Conservation (phyloP, 2,113 vertebrate genomes). For the Bos taurus region ARS-UCD2.0 NC_037352.1:35424001-35424500, state of each 20-base stretch:
- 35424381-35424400: not conserved
- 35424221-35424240: not conserved
- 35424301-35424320: not conserved
- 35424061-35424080: not conserved
- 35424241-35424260: not conserved
- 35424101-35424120: not conserved
- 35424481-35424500: slow-evolving; percentile 26
- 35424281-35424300: not conserved
- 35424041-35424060: not conserved
- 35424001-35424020: accelerated
- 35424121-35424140: not conserved
- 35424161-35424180: not conserved
- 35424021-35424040: not conserved
- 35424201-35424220: not conserved
- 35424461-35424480: slow-evolving; percentile 44
- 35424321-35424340: not conserved
- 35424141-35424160: not conserved
- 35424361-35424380: not conserved
- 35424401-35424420: not conserved
- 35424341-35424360: not conserved
- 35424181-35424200: slow-evolving; percentile 49
- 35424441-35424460: not conserved
- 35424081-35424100: not conserved
- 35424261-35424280: not conserved
- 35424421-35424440: not conserved